Base-by-base conservation (phyloP, 2,797 vertebrate genomes). In the Chrysocyon brachyurus region DNA sequence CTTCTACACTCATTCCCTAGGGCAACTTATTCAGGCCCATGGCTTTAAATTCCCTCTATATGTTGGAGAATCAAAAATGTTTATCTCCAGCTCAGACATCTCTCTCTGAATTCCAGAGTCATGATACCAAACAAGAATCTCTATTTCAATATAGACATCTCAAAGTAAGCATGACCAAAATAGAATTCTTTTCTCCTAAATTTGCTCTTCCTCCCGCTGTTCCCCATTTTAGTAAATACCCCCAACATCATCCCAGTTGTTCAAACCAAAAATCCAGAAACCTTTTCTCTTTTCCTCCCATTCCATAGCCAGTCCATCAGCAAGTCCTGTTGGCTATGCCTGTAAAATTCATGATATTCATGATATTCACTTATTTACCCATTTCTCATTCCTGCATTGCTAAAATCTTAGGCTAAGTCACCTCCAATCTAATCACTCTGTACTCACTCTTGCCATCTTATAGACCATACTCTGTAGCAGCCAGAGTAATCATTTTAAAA, bases 401-500 rank as follows among this genome's bases (percentile, higher is more conserved):
- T 91, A 89, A 93, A 88, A 89, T 61, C 9, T 68, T 88, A 95
- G 52, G 26, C 46, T 82, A 82, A 63, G 4, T 2, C 33, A 64
- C 26, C 26, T 95, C 73, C 21, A 83, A 3, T 70, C 61, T 82
- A 54, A 68, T 91, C 31, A 72, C 12, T 40, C 12, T 46, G 54
- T 36, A 64, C 77, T 90, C 46, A 57, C 26, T 94, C 21, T 57
- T 94, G 46, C 31, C 17, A 63, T 54, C 21, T 82, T 89, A 59
- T 56, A 90, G 56, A 57, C 5, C n/a, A 70, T 90, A 81, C 31
- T 92, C 52, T 75, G 72, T 26, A 75, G n/a, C 19, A 77, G 3
- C 21, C 75, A 94, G 15, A 36, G 14, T 70, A 87, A 96, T 68
- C 21, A 66, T 83, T 66, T 75, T 78, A 40, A 96, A 97, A 79